These are phyloP conservation scores for Drosophila mojavensis DNA, from an alignment of 1,140 invertebrate species.

Conservation along the genomic window DNA sequence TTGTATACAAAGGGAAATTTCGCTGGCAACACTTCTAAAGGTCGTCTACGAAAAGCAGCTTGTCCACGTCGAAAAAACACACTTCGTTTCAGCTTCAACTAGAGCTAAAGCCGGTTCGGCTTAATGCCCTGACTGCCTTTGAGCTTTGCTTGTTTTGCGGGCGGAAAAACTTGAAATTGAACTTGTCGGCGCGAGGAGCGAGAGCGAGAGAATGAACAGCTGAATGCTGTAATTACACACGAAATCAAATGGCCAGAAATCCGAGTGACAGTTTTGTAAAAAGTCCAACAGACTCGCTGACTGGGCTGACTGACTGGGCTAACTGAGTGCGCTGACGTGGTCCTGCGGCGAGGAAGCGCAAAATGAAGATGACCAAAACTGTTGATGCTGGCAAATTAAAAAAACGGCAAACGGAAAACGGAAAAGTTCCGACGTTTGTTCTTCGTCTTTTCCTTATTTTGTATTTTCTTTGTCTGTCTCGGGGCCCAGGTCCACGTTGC, in stretches of 20 bases:
- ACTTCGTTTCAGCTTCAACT: too few species aligned
- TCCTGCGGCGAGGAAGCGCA: conserved; percentile 28
- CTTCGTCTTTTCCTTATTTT: neutral
- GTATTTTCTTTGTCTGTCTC: conserved; percentile 8
- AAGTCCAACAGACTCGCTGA: conserved; percentile 40
- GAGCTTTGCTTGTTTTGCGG: conserved; percentile 45
- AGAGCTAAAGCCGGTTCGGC: conserved; percentile 23
- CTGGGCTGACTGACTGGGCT: conserved; percentile 12
- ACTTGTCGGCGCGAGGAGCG: conserved; percentile 27
- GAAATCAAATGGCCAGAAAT: conserved; percentile 76
- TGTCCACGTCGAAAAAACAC: too few species aligned
- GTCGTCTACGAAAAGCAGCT: too few species aligned
- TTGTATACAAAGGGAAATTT: too few species aligned
- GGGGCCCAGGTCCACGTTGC: conserved; percentile 1
- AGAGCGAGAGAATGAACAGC: conserved; percentile 1
- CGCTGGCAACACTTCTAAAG: too few species aligned
- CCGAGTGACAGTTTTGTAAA: conserved; percentile 68
- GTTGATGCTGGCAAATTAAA: conserved; percentile 53
- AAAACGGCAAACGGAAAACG: conserved; percentile 22
- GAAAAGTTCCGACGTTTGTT: conserved; percentile 20
- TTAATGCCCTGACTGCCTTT: conserved; percentile 58
- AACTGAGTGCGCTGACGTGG: conserved; percentile 14
- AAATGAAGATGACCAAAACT: conserved; percentile 38
- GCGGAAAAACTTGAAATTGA: conserved; percentile 69
- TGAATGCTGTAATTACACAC: conserved; percentile 68